Evolutionary conservation across 2,113 vertebrate species (phyloP), one percentile per base, ranked within the genome.

Genomic region (Daubentonia madagascariensis): DNA sequence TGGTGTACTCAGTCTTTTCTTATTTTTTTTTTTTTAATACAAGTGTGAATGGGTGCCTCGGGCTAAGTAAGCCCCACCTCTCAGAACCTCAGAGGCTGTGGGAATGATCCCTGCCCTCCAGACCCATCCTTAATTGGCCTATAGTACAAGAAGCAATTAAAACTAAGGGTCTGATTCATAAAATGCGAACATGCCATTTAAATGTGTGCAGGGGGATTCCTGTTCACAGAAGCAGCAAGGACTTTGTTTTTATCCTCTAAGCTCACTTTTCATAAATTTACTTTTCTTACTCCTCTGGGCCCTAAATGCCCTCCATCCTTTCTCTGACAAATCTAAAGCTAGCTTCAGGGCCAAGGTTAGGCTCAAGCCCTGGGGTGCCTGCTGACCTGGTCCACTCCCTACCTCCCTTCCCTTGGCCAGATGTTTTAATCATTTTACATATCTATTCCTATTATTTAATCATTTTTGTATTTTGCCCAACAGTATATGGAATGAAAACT

Each of bases 51-150:
- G 9, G 94, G 95, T 97, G 98, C 98, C 97, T 98, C 93, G 1
- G 87, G 98, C 98, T 98, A 98, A 95, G 94, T 86, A 97, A 93
- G 93, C 95, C 97, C 97, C 95, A 95, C 96, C 97, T 98, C 85
- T 97, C 37, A 85, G 57, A 97, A 91, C 89, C 98, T 98, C 88
- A 95, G 87, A 98, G 91, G 94, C 98, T 94, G 96, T 97, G 97
- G 96, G 98, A 98, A 98, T 97, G 98, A 98, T 97, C 97, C 85
- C 97, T 95, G 85, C 98, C 97, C 96, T 98, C 96, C 97, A 90
- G 98, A 96, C 89, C 98, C 97, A 98, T 98, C 97, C 94, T 98
- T 98, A 99, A 98, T 98, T 98, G 97, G 97, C 96, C 88, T 92
- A 93, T 96, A 97, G 96, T 97, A 94, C 96, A 96, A 98, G 96